Evolutionary conservation across 2,888 invertebrate genomes (phyloP).

Genomic region (Hemicrepidius hirtus): DNA sequence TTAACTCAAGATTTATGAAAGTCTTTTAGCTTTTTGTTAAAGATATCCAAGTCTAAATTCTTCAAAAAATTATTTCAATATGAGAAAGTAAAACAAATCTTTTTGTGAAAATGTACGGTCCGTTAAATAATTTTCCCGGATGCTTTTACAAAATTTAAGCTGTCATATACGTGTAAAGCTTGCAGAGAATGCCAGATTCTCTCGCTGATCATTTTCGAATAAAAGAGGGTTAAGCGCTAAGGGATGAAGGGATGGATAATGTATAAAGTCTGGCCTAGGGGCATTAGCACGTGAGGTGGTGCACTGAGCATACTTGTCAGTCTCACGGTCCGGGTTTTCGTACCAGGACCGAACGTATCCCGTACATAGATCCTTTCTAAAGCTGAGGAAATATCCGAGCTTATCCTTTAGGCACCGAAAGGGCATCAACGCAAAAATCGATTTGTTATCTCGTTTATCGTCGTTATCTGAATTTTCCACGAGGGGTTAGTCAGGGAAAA

Average conservation of each 20-base stretch:
- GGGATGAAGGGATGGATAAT: constrained; percentile 38
- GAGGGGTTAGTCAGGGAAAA: constrained; percentile 17
- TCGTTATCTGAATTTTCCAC: constrained; percentile 32
- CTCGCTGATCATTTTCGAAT: constrained; percentile 35
- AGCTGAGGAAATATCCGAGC: constrained; percentile 24
- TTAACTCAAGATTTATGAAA: too few relatives aligned
- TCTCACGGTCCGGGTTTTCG: constrained; percentile 33
- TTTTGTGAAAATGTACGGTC: background rate
- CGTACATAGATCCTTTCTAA: constrained; percentile 20
- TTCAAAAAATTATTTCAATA: too few relatives aligned
- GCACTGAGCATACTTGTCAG: constrained; percentile 38
- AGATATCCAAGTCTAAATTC: too few relatives aligned
- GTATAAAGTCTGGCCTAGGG: constrained; percentile 42
- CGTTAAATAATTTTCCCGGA: background rate
- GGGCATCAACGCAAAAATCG: constrained; percentile 32
- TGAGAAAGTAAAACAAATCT: background rate
- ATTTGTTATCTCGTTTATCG: constrained; percentile 31
- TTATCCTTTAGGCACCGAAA: constrained; percentile 35
- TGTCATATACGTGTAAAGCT: constrained; percentile 23
- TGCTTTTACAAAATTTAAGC: background rate
- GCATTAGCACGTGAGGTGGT: constrained; percentile 45
- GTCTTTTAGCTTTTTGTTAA: too few relatives aligned
- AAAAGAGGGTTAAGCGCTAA: constrained; percentile 38
- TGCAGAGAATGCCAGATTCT: constrained; percentile 26
- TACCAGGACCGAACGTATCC: constrained; percentile 23